Conservation (phyloP, 2,797 vertebrate genomes). For the Thamnophis elegans region DNA sequence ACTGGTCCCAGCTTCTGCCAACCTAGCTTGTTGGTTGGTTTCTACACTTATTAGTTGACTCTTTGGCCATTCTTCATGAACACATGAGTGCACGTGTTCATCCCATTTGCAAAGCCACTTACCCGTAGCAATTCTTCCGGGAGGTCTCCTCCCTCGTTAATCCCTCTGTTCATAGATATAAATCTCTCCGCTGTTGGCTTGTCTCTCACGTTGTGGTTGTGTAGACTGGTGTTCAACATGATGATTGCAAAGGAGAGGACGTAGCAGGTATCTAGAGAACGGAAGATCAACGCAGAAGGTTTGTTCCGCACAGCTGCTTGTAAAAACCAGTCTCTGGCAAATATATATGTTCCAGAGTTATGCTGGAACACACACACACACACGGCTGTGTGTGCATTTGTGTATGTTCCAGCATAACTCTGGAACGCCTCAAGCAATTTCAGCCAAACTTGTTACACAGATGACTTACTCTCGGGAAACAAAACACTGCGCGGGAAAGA, state of each 20-base stretch:
- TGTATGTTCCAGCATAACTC: no score
- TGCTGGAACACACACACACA: no score
- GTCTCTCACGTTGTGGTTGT: slow-evolving; percentile 96
- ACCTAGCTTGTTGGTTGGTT: neutral
- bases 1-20: no score
- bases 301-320: neutral
- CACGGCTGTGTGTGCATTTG: no score
- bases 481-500: no score
- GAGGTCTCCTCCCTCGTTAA: slow-evolving; percentile 95
- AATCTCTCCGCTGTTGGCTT: slow-evolving; percentile 94
- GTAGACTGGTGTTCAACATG: slow-evolving; percentile 97
- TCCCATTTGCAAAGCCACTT: slow-evolving; percentile 53
- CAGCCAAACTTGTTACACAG: no score
- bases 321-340: neutral
- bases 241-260: slow-evolving; percentile 97
- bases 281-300: slow-evolving; percentile 15
- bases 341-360: neutral
- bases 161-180: slow-evolving; percentile 96
- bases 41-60: neutral
- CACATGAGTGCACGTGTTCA: neutral
- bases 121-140: slow-evolving; percentile 95
- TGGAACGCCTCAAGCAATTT: no score
- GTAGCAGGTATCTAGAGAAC: slow-evolving; percentile 89
- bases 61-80: neutral
- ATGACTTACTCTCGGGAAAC: no score